These are phyloP conservation scores for Lithobates sylvaticus DNA, from an alignment of 2,797 vertebrate genomes.

Conservation along the genomic window DNA sequence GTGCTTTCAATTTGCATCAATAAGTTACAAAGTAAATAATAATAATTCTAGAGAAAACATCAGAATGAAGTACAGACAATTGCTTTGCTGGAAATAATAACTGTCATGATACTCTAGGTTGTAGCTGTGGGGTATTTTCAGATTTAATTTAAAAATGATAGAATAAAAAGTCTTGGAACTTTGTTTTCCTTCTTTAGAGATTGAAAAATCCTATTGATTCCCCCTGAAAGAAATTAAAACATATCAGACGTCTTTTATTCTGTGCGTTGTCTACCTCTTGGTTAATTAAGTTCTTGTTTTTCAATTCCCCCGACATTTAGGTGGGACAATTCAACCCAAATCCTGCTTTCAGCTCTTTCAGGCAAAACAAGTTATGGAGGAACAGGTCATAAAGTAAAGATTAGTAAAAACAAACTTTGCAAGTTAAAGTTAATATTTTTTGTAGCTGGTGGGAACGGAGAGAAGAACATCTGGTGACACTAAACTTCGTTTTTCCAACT, in stretches of 20 bases:
- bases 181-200: conserved; percentile 10
- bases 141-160: conserved; percentile 35
- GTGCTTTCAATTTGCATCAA: neutral
- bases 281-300: conserved; percentile 30
- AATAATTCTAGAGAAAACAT: neutral
- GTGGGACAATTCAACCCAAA: neutral
- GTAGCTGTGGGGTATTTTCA: neutral
- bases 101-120: neutral
- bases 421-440: conserved; percentile 7
- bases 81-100: neutral
- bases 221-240: conserved; percentile 18
- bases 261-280: conserved; percentile 13
- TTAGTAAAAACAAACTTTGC: conserved; percentile 5
- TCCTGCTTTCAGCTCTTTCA: neutral
- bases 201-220: conserved; percentile 43
- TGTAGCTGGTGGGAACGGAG: neutral
- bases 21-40: neutral
- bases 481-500: neutral
- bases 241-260: conserved; percentile 12
- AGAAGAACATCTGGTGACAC: neutral
- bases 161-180: neutral
- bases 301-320: conserved; percentile 24
- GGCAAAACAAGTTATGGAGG: neutral
- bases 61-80: conserved; percentile 2
- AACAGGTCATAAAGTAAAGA: conserved; percentile 3